Conservation (phyloP, 2,797 vertebrate genomes). For the Pangasius djambal region DNA sequence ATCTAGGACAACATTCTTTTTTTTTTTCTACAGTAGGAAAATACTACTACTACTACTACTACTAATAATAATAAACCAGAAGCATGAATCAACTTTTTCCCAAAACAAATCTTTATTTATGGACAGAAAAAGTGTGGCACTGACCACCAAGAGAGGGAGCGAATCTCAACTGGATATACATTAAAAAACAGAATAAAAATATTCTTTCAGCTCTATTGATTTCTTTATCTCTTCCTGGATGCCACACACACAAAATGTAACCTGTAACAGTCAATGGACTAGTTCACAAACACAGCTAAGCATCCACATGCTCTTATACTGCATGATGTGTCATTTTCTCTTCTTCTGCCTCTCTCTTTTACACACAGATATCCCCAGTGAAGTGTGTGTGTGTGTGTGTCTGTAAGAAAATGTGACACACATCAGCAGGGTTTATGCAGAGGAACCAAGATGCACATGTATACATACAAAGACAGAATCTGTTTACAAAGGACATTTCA, state of each 20-base stretch:
- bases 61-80: not conserved
- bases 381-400: not conserved
- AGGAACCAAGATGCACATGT: conserved; percentile 56
- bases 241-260: not conserved
- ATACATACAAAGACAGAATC: conserved; percentile 18
- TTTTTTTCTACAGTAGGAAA: not conserved
- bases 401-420: not conserved
- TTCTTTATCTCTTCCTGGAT: conserved; percentile 15
- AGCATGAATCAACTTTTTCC: conserved; percentile 49
- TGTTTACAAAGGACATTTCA: conserved; percentile 8
- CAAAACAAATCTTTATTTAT: conserved; percentile 82
- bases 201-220: conserved; percentile 13
- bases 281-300: conserved; percentile 40
- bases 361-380: conserved; percentile 56
- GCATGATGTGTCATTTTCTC: conserved; percentile 39
- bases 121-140: conserved; percentile 78
- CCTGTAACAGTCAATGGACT: conserved; percentile 35
- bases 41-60: not conserved
- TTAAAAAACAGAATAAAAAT: conserved; percentile 45
- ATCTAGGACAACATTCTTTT: not conserved
- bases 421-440: conserved; percentile 49
- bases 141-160: conserved; percentile 75
- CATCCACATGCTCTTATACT: conserved; percentile 22
- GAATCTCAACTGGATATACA: conserved; percentile 71
- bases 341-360: conserved; percentile 66